Evolutionary conservation across 2,113 vertebrate species (phyloP).

Genomic region (Sclerurus mexicanus): DNA sequence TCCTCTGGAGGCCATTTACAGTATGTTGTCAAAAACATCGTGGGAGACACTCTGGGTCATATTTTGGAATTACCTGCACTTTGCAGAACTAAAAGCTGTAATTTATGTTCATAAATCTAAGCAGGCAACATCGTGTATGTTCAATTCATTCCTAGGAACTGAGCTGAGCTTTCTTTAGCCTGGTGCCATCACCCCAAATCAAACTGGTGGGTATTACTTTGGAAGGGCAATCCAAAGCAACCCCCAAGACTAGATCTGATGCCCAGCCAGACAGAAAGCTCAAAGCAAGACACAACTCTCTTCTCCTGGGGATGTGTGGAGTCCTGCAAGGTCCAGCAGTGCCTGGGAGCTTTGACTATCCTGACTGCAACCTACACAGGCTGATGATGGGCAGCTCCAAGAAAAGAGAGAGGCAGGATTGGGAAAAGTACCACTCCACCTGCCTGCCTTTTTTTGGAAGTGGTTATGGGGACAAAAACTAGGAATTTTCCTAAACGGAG

Average conservation of each 20-base stretch:
- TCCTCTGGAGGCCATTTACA: neutral
- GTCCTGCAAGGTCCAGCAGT: neutral
- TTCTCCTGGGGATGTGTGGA: neutral
- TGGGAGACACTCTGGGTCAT: neutral
- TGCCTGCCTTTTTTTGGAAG: neutral
- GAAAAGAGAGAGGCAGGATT: neutral
- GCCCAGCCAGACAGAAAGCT: neutral
- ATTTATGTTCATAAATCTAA: neutral
- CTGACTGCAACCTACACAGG: neutral
- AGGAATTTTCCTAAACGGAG: neutral
- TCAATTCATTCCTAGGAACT: neutral
- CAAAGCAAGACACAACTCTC: neutral
- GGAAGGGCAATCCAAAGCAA: neutral
- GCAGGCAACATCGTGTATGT: neutral
- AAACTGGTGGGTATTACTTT: neutral
- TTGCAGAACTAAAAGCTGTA: neutral
- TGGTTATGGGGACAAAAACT: rapidly evolving
- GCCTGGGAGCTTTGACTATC: neutral
- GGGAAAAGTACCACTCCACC: neutral
- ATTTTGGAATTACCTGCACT: neutral
- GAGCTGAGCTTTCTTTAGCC: neutral
- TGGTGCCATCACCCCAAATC: neutral
- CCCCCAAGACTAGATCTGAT: neutral
- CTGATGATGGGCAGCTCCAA: neutral
- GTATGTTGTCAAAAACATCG: neutral